phyloP scores from a whole-genome alignment of 2,888 invertebrate genomes.

The Acholoe squamosa region DNA sequence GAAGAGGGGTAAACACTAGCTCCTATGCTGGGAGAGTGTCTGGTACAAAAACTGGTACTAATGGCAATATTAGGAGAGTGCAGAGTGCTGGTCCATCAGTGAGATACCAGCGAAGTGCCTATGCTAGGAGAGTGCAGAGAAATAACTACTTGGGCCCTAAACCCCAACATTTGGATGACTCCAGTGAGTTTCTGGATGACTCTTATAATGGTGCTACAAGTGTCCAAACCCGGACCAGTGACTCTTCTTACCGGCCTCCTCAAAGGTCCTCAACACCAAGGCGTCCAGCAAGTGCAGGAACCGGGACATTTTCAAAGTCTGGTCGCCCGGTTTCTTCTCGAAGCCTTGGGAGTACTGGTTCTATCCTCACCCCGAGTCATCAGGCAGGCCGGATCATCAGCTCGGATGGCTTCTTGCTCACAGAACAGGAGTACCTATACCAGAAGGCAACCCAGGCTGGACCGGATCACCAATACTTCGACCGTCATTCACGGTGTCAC shows the following conservation, averaged over 20 bases:
- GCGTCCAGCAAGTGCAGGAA: neutral
- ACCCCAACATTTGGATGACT: neutral
- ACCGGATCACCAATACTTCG: constrained; percentile 74
- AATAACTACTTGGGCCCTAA: neutral
- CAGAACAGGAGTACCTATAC: constrained; percentile 6
- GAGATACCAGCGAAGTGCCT: neutral
- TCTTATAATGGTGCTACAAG: neutral
- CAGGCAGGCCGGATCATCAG: constrained; percentile 14
- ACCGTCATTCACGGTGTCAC: constrained; percentile 75
- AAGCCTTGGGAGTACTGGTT: neutral
- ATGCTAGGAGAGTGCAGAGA: constrained; percentile 24
- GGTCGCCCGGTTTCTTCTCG: neutral
- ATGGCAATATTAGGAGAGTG: constrained; percentile 2
- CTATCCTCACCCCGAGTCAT: neutral
- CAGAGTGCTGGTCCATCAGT: neutral
- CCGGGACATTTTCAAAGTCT: neutral
- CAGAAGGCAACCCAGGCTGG: constrained; percentile 65
- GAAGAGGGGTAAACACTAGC: neutral
- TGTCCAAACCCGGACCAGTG: neutral
- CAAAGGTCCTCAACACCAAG: neutral
- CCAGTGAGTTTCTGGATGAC: neutral
- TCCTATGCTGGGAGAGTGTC: neutral
- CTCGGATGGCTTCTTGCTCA: constrained; percentile 28
- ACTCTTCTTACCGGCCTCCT: neutral
- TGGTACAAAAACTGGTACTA: neutral